phyloP scores from a whole-genome alignment of 2,113 vertebrate genomes.

The Eubucco bourcierii region DNA sequence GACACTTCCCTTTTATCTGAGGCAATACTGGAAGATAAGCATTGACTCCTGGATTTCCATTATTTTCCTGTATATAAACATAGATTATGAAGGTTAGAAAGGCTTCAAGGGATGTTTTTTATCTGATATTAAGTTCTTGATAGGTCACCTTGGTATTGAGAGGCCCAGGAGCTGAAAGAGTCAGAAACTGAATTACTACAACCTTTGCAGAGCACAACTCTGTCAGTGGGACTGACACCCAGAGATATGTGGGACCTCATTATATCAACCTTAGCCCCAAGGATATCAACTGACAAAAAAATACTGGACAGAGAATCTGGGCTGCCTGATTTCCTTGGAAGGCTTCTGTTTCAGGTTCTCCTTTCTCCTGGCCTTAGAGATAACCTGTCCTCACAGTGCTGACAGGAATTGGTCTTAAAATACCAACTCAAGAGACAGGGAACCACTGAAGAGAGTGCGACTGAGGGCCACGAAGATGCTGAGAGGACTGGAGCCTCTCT shows the following conservation, averaged over 20 bases:
- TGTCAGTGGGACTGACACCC: constrained; percentile 25
- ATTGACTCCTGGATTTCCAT: neutral
- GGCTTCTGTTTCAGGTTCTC: neutral
- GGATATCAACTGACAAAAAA: constrained; percentile 17
- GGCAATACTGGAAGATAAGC: constrained; percentile 61
- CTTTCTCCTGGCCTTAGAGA: neutral
- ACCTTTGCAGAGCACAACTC: constrained; percentile 29
- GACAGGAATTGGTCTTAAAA: neutral
- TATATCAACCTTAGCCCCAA: constrained; percentile 17
- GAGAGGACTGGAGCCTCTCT: too few relatives aligned
- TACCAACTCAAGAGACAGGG: accelerated
- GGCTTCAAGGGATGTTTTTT: constrained; percentile 42
- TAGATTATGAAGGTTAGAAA: constrained; percentile 60
- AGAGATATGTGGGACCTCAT: constrained; percentile 45
- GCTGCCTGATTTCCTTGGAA: neutral
- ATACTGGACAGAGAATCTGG: neutral
- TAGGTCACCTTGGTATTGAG: constrained; percentile 67
- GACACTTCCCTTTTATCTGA: constrained; percentile 74
- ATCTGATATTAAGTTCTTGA: constrained; percentile 65
- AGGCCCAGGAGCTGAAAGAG: constrained; percentile 35
- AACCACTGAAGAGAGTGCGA: too few relatives aligned
- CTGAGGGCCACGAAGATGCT: too few relatives aligned
- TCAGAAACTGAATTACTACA: constrained; percentile 57
- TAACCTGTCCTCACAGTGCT: neutral
- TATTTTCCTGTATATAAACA: constrained; percentile 39